Base-by-base conservation (phyloP, 2,888 invertebrate genomes). In the Lithophane leautieri region DNA sequence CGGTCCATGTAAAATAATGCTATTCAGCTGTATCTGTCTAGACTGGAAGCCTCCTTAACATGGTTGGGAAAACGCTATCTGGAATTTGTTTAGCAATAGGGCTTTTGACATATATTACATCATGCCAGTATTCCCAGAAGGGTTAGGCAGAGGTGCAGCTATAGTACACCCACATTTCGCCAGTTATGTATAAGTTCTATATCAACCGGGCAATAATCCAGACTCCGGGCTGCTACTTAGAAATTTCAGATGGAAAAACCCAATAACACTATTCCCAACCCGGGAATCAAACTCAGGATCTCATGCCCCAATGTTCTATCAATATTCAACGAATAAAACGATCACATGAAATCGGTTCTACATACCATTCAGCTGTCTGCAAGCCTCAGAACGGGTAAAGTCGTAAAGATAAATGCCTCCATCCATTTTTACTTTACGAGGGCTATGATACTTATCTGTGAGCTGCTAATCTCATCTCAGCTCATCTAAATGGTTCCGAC, bases 351-450 rank as follows among this genome's bases (percentile, higher is more conserved):
- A 81, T 58, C 47, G 34, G 44, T 65, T 47, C 52, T 11, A 66
- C 73, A 56, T 56, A 44, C 67, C 66, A 70, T 60, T 70, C 40
- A 56, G 74, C 74, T 70, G 56, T 67, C 70, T 79, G 50, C 66
- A 67, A 56, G 25, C 60, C 70, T 19, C 67, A 70, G 9, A 70
- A 79, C 34, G 58, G 58, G 40, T 76, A 16, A 50, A 70, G 62
- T 83, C 83, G 81, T 81, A 81, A 83, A 81, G 75, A 81, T 81
- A 81, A 83, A 83, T 70, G 62, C 66, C 58, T 70, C 83, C 67
- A 83, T 75, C 66, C 80, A 83, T 81, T 83, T 83, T 81, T 81
- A 79, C 67, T 81, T 81, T 81, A 81, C 83, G 81, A 81, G 75
- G 70, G 56, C 58, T 16, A 70, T 68, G 75, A 81, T 81, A 60